phyloP scores from a whole-genome alignment of 92 coral and sea anemone species.

The Bergia sp. region DNA sequence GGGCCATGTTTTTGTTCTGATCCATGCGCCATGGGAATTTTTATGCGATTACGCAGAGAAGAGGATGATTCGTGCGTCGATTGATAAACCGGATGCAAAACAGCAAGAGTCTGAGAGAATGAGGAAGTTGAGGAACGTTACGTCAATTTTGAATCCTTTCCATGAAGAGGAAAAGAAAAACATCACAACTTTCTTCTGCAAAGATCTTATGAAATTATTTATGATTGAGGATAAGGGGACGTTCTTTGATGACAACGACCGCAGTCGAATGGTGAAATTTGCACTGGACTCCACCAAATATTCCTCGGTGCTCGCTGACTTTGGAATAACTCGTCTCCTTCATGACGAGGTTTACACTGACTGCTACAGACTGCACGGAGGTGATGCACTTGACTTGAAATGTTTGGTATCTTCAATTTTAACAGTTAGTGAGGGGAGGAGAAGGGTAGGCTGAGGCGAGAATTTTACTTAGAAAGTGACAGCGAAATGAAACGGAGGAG shows the following conservation, averaged over 20 bases:
- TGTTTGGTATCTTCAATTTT: too few species aligned
- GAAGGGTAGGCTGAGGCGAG: too few species aligned
- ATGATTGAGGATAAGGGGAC: conserved; percentile 57
- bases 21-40: conserved; percentile 64
- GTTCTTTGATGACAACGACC: conserved; percentile 62
- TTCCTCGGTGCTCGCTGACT: conserved; percentile 45
- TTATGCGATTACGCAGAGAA: conserved; percentile 60
- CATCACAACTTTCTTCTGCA: conserved; percentile 78
- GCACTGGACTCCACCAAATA: conserved; percentile 48
- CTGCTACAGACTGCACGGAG: conserved; percentile 58
- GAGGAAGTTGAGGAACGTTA: conserved; percentile 15
- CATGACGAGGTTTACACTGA: conserved; percentile 51
- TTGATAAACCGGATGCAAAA: conserved; percentile 49
- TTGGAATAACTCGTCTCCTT: conserved; percentile 58
- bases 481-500: too few species aligned
- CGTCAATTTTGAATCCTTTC: conserved; percentile 63
- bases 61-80: conserved; percentile 67
- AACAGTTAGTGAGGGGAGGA: too few species aligned
- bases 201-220: conserved; percentile 53
- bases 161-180: conserved; percentile 53
- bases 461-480: too few species aligned
- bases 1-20: conserved; percentile 37
- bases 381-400: neutral
- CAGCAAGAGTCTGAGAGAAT: conserved; percentile 48
- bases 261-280: conserved; percentile 67